Evolutionary conservation across 2,888 invertebrate species (phyloP).

Genomic region (Cephus pulcher): DNA sequence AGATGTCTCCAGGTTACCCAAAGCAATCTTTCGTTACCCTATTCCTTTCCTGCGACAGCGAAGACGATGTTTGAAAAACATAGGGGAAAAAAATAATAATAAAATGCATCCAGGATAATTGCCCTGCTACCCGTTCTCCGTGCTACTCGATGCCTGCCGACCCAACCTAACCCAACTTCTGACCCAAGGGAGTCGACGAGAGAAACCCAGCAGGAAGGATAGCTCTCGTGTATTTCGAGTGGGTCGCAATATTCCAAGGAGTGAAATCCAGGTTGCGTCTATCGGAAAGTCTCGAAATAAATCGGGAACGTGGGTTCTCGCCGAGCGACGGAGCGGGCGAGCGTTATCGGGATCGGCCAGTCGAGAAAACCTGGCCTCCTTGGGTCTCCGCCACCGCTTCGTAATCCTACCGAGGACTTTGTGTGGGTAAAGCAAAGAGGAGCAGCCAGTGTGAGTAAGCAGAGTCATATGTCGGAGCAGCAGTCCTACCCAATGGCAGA

Average conservation of each 20-base stretch:
- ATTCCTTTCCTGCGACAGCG: too few relatives aligned
- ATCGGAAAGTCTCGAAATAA: background rate
- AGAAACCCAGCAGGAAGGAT: background rate
- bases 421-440: background rate
- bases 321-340: background rate
- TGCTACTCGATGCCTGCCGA: background rate
- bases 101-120: background rate
- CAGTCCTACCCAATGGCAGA: background rate
- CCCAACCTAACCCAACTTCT: background rate
- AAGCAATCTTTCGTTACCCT: too few relatives aligned
- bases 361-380: background rate
- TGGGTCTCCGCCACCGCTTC: background rate
- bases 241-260: background rate
- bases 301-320: background rate
- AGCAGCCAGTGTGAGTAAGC: background rate
- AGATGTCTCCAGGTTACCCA: background rate
- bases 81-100: background rate
- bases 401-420: background rate
- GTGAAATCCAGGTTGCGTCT: background rate
- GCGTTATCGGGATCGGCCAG: background rate
- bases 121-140: too few relatives aligned
- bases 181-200: background rate
- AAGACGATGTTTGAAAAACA: too few relatives aligned
- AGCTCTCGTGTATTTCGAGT: background rate
- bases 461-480: background rate